Percentiles rank a stretch among this genome's conserved stretches.
Evolutionary conservation across 2,888 invertebrate species (phyloP).

Genomic region (Sinohyriopsis cumingii): DNA sequence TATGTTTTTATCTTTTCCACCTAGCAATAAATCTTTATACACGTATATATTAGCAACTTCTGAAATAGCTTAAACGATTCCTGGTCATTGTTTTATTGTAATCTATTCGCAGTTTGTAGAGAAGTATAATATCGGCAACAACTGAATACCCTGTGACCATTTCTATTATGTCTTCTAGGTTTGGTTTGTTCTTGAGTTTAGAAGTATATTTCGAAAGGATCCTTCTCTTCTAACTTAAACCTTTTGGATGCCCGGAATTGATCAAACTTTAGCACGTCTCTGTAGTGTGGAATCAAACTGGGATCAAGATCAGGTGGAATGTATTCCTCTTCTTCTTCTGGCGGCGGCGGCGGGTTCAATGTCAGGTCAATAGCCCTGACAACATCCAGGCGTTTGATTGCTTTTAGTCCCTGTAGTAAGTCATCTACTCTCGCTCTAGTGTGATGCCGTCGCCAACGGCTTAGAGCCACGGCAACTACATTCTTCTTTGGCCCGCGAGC

Average conservation of each 20-base stretch:
- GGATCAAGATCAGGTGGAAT: slow-evolving; percentile 51
- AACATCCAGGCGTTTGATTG: slow-evolving; percentile 49
- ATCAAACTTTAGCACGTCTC: slow-evolving; percentile 61
- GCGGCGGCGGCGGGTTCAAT: slow-evolving; percentile 48
- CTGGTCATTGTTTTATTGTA: no score
- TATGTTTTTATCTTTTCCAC: no score
- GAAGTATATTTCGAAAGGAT: no score
- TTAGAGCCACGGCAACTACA: slow-evolving; percentile 44
- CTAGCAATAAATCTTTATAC: no score
- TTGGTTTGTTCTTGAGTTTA: no score
- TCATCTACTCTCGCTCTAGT: slow-evolving; percentile 64
- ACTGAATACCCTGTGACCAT: no score
- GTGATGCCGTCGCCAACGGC: slow-evolving; percentile 62
- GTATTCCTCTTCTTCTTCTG: slow-evolving; percentile 46
- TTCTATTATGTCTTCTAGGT: no score
- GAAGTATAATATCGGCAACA: no score
- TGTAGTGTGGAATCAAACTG: slow-evolving; percentile 57
- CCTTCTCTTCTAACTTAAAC: slow-evolving; percentile 16
- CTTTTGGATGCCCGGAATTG: slow-evolving; percentile 50
- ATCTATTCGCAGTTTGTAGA: no score
- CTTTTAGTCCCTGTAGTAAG: slow-evolving; percentile 46
- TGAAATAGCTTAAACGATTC: no score
- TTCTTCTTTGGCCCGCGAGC: slow-evolving; percentile 43
- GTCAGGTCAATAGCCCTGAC: slow-evolving; percentile 42
- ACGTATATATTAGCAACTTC: no score